Conservation (phyloP, 23 tunicate species). For the Halocynthia aurantium region DNA sequence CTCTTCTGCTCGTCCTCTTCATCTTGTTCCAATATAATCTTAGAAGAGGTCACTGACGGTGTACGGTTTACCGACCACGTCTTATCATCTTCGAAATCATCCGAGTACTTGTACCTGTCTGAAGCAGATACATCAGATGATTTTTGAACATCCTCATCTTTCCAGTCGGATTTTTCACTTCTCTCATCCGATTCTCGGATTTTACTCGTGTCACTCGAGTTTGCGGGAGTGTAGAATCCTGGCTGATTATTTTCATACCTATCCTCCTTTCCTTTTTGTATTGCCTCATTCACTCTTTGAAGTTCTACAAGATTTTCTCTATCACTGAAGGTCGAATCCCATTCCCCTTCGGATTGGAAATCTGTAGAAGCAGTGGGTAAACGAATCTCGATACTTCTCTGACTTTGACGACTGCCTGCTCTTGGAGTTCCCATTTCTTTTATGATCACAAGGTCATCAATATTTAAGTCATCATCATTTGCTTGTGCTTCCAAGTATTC, state of each 20-base stretch:
- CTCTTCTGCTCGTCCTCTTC: background rate
- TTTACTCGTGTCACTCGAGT: background rate
- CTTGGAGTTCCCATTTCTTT: conserved; percentile 20
- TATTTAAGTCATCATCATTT: background rate
- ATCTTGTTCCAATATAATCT: conserved; percentile 2
- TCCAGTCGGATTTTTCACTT: background rate
- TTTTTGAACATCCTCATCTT: background rate
- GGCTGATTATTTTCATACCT: too few species aligned
- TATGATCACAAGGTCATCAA: conserved; percentile 18
- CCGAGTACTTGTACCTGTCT: conserved; percentile 13
- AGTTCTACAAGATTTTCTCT: conserved; percentile 10
- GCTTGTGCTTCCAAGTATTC: background rate
- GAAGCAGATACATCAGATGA: conserved; percentile 4
- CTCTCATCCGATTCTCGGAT: background rate
- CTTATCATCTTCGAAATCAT: conserved; percentile 28
- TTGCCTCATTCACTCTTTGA: background rate
- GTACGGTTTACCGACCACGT: conserved; percentile 30
- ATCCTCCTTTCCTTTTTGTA: background rate
- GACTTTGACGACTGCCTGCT: conserved; percentile 27
- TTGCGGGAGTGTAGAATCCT: conserved; percentile 14
- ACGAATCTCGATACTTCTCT: conserved; percentile 26
- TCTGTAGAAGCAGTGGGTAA: conserved; percentile 25
- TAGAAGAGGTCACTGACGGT: conserved; percentile 11
- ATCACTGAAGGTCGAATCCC: conserved; percentile 22
- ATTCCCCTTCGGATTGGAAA: conserved; percentile 11